Percentiles rank a stretch among this genome's conserved stretches.
These are phyloP conservation scores for Gadopsis bispinosus DNA, from an alignment of 2,797 vertebrate species.

Conservation along the genomic window DNA sequence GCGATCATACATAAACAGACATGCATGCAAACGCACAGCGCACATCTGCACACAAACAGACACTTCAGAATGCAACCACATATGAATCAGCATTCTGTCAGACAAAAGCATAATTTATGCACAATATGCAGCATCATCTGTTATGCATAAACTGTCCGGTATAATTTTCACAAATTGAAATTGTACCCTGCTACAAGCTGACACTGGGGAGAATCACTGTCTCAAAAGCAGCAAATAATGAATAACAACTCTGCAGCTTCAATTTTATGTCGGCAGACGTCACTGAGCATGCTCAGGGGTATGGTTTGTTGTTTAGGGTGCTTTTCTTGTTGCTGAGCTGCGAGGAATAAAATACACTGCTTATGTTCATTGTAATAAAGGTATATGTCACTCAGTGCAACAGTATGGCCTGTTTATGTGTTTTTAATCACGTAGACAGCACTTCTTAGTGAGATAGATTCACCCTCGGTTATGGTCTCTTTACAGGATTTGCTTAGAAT, in stretches of 20 bases:
- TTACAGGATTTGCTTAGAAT: not conserved
- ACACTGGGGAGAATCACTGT: not conserved
- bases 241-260: not conserved
- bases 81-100: conserved; percentile 19
- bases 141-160: conserved; percentile 3
- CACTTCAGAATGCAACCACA: not conserved
- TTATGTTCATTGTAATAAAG: not conserved
- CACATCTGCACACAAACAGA: not conserved
- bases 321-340: not conserved
- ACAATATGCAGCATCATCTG: conserved; percentile 11
- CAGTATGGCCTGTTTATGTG: not conserved
- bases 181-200: not conserved
- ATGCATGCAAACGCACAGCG: not conserved
- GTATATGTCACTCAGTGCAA: not conserved
- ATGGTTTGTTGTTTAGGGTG: not conserved
- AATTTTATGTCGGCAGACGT: conserved; percentile 1
- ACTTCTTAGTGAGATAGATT: not conserved
- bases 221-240: not conserved
- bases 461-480: not conserved
- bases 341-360: not conserved
- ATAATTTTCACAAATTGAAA: conserved; percentile 20
- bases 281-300: not conserved
- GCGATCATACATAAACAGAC: not conserved
- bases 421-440: not conserved
- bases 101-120: not conserved